Evolutionary conservation across 2,113 vertebrate species (phyloP).

Genomic region (Pyrgilauda ruficollis): DNA sequence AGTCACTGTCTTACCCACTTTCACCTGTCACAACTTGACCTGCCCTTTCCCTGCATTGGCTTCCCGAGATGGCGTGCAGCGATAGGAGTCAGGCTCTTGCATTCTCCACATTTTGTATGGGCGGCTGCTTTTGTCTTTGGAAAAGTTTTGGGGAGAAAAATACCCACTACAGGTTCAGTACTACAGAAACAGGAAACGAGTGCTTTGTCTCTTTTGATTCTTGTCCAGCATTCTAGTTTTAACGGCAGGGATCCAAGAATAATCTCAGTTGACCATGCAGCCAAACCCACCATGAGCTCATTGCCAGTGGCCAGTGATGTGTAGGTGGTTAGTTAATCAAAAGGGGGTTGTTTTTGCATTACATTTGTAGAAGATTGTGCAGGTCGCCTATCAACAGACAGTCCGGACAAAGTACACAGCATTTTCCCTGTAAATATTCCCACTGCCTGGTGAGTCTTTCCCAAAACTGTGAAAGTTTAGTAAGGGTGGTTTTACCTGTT

Average conservation of each 20-base stretch:
- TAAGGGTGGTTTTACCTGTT: background rate
- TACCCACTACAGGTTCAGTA: background rate
- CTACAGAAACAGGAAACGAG: slow-evolving; percentile 43
- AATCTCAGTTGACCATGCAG: background rate
- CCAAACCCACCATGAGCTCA: slow-evolving; percentile 12
- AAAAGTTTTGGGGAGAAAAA: slow-evolving; percentile 1
- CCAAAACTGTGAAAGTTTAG: background rate
- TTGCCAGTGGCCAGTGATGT: background rate
- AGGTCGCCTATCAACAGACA: background rate
- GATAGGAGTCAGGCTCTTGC: background rate
- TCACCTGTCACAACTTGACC: background rate
- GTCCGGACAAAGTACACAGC: background rate
- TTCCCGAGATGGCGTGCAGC: accelerated
- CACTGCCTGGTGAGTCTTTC: background rate
- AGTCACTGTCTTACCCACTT: background rate
- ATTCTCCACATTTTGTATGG: background rate
- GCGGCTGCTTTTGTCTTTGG: background rate
- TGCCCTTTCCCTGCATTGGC: background rate
- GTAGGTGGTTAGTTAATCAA: background rate
- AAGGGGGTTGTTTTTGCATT: background rate
- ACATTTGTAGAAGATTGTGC: background rate
- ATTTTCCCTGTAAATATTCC: background rate
- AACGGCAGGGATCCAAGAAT: slow-evolving; percentile 46
- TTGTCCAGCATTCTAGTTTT: background rate
- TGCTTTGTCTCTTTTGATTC: slow-evolving; percentile 37